Evolutionary conservation across 2,888 invertebrate genomes (phyloP).

Genomic region (Polyommatus icarus): DNA sequence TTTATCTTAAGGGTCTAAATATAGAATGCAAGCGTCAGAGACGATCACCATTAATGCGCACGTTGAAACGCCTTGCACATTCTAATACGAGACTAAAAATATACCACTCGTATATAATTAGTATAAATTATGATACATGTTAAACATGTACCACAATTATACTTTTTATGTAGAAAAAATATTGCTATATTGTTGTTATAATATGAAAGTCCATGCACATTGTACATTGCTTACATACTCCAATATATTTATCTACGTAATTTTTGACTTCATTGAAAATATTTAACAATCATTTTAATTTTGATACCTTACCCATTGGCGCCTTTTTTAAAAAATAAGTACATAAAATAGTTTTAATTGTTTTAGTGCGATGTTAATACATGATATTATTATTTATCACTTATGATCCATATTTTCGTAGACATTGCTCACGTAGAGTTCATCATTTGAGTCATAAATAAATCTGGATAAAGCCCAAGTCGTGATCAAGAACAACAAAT

Average conservation of each 20-base stretch:
- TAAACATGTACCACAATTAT: neutral
- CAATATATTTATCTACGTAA: too few species aligned
- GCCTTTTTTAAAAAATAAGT: neutral
- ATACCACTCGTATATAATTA: slow-evolving; percentile 7
- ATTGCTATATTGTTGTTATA: too few species aligned
- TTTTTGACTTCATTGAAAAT: too few species aligned
- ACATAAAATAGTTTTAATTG: neutral
- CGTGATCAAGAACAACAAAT: slow-evolving; percentile 24
- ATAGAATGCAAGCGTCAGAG: slow-evolving; percentile 27
- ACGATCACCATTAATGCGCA: slow-evolving; percentile 25
- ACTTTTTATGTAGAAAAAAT: neutral
- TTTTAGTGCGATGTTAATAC: neutral
- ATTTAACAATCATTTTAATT: too few species aligned
- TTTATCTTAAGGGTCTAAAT: slow-evolving; percentile 7
- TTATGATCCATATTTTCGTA: slow-evolving; percentile 1
- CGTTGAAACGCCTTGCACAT: slow-evolving; percentile 22
- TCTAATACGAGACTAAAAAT: slow-evolving; percentile 27
- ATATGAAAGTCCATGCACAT: too few species aligned
- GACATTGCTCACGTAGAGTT: neutral
- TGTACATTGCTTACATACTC: too few species aligned
- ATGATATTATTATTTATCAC: neutral
- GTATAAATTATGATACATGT: neutral
- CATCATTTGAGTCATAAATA: slow-evolving; percentile 20
- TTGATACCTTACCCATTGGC: neutral
- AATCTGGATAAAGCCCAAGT: slow-evolving; percentile 27